Conservation (phyloP, 2,888 invertebrate species). For the Lissonota sp. region DNA sequence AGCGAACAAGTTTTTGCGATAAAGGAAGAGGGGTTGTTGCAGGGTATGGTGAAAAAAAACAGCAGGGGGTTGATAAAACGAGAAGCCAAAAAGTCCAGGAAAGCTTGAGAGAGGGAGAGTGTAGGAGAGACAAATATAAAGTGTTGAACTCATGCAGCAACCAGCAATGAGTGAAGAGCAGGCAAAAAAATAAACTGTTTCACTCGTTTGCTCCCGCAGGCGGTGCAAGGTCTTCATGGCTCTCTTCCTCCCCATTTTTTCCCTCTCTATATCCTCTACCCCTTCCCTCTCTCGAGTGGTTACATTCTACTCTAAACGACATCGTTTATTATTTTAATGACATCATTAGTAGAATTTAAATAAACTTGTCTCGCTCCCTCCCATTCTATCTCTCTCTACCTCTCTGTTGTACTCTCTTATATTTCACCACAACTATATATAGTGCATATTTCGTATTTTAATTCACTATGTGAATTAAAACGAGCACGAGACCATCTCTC, state of each 20-base stretch:
- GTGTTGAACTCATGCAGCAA: constrained; percentile 34
- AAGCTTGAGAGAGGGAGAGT: constrained; percentile 13
- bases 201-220: constrained; percentile 47
- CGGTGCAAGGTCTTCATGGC: constrained; percentile 42
- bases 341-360: constrained; percentile 79
- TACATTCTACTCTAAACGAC: constrained; percentile 73
- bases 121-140: background rate
- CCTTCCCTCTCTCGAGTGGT: constrained; percentile 50
- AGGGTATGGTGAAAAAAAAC: constrained; percentile 28
- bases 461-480: constrained; percentile 25
- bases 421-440: constrained; percentile 12
- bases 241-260: constrained; percentile 14
- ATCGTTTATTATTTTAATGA: constrained; percentile 80
- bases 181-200: constrained; percentile 59
- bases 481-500: constrained; percentile 29
- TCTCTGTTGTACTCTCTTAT: constrained; percentile 21
- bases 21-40: constrained; percentile 45
- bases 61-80: constrained; percentile 30
- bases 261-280: background rate
- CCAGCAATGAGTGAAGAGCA: constrained; percentile 34
- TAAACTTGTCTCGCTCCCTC: constrained; percentile 69
- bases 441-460: constrained; percentile 16
- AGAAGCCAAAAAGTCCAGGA: constrained; percentile 21
- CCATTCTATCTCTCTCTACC: constrained; percentile 10
- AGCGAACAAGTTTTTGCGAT: constrained; percentile 51